Base-by-base conservation (phyloP, 2,113 vertebrate species). In the Nesogale talazaci region DNA sequence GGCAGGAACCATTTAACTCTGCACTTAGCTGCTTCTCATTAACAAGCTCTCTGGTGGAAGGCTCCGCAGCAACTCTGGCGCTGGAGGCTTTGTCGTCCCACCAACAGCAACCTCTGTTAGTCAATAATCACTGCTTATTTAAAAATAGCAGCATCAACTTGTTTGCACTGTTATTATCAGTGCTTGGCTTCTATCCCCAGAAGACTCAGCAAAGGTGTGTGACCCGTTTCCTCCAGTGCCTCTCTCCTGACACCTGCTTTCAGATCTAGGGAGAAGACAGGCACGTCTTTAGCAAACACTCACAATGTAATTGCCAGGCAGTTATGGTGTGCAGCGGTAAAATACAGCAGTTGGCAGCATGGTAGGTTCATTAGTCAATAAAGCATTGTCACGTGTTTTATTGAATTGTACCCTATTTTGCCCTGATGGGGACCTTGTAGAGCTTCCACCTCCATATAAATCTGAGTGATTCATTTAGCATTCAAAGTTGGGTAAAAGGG, bases 111-210 rank as follows among this genome's bases (percentile, higher is more conserved):
- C 97, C 97, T 96, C 97, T 89, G 96, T 92, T 95, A 97, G 98
- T 98, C 97, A 98, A 98, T 98, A 99, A 98, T 97, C 99, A 98
- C 97, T 98, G 97, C 97, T 98, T 97, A 97, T 98, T 98, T 97
- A 97, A 97, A 98, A 98, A 97, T 90, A 97, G 94, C 95, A 96
- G 78, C 96, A 95, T 95, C 92, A 96, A 96, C 91, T 83, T 96
- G 94, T 97, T 98, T 93, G 88, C 93, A 86, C 74, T 72, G 88
- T 95, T 96, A 90, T 96, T 94, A 88, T 78, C 27, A 16, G 94
- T 88, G 89, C 92, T 94, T 88, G 92, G 91, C 86, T 97, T 94
- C 91, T 95, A 95, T 97, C 90, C 95, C 97, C 86, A 65, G 92
- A 95, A 97, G 96, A 87, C 95, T 78, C 0, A 7, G 79, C 59